Evolutionary conservation across 2,888 invertebrate genomes (phyloP).

Genomic region (Halictus ligatus): DNA sequence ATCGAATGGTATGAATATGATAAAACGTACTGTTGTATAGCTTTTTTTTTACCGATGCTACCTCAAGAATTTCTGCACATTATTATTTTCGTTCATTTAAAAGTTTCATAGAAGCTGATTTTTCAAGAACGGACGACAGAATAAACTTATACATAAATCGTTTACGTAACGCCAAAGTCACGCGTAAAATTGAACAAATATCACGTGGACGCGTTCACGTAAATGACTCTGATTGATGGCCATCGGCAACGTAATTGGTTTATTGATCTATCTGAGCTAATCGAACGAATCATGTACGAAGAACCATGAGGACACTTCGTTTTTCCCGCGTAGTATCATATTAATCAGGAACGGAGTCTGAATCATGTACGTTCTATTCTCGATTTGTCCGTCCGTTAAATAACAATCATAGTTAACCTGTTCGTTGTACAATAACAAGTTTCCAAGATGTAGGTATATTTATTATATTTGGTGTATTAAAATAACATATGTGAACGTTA

Average conservation of each 20-base stretch:
- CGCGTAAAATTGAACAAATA: not conserved
- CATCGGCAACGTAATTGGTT: not conserved
- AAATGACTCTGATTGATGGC: not conserved
- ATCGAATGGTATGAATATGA: too few relatives aligned
- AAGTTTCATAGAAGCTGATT: not conserved
- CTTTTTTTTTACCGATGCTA: not conserved
- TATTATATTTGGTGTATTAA: not conserved
- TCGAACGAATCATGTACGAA: not conserved
- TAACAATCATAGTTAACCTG: not conserved
- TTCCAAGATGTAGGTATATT: not conserved
- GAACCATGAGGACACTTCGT: not conserved
- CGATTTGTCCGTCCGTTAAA: not conserved
- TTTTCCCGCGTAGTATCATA: not conserved
- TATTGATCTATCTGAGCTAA: not conserved
- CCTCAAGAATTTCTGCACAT: too few relatives aligned
- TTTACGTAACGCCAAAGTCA: not conserved
- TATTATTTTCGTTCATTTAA: not conserved
- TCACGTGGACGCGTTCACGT: not conserved
- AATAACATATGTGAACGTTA: not conserved
- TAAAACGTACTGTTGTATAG: not conserved
- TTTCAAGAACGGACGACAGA: not conserved
- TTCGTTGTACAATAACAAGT: not conserved
- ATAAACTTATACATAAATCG: not conserved
- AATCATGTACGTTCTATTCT: not conserved
- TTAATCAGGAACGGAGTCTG: not conserved